Evolutionary conservation across 2,797 vertebrate genomes (phyloP).

Genomic region (Scolopax rusticola): DNA sequence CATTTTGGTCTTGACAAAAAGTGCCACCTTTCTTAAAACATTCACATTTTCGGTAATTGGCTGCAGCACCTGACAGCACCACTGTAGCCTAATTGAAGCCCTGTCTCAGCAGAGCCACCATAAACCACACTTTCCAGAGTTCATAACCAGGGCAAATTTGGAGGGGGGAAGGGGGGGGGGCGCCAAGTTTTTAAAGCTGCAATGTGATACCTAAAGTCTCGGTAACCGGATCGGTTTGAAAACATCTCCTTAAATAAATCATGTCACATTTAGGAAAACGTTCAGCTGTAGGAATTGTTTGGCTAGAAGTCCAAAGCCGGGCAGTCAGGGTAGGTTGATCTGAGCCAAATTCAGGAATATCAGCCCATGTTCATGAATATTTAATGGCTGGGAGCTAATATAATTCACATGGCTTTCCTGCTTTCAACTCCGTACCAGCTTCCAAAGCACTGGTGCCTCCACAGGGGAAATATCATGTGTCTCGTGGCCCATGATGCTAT

Average conservation of each 20-base stretch:
- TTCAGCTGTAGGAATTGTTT: slow-evolving; percentile 6
- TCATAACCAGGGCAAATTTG: slow-evolving; percentile 12
- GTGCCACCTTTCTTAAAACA: slow-evolving; percentile 3
- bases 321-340: background rate
- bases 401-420: slow-evolving; percentile 10
- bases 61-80: slow-evolving; percentile 49
- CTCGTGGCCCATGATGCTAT: rapidly evolving
- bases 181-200: background rate
- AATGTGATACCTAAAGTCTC: background rate
- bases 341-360: slow-evolving; percentile 27
- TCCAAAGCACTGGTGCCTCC: background rate
- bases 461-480: background rate
- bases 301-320: background rate
- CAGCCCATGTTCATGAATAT: slow-evolving; percentile 23
- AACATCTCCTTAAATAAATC: slow-evolving; percentile 44
- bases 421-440: background rate
- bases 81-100: slow-evolving; percentile 6
- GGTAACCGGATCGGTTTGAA: slow-evolving; percentile 30
- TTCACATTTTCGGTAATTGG: slow-evolving; percentile 26
- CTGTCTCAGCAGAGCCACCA: slow-evolving; percentile 32
- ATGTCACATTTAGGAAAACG: background rate
- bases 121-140: slow-evolving; percentile 18
- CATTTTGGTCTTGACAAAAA: slow-evolving; percentile 73
- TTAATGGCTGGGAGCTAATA: background rate
- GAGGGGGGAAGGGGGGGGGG: background rate